Evolutionary conservation across 2,888 invertebrate genomes (phyloP).

Genomic region (Monoplex corrugatus): DNA sequence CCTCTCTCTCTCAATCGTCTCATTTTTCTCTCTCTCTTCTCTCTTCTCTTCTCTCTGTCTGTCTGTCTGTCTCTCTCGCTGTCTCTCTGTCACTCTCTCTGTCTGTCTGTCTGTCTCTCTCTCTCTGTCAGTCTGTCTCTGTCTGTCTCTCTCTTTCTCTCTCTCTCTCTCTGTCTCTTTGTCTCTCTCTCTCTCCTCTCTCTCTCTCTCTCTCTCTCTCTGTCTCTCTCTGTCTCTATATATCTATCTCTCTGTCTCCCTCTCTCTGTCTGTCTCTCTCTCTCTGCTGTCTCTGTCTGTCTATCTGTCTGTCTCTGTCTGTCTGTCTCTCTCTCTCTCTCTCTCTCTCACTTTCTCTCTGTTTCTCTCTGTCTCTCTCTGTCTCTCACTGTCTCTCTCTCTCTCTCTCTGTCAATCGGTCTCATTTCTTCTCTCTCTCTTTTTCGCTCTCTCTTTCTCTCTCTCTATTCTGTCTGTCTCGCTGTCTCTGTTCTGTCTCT

Average conservation of each 20-base stretch:
- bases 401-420: too few relatives aligned
- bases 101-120: neutral
- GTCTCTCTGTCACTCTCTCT: neutral
- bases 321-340: neutral
- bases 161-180: neutral
- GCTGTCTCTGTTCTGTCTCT: too few relatives aligned
- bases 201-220: neutral
- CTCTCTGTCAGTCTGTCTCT: neutral
- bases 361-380: neutral
- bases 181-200: neutral
- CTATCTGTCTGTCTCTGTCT: neutral
- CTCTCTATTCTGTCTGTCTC: neutral
- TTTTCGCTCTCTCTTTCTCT: neutral
- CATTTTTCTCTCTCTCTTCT: neutral
- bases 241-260: neutral
- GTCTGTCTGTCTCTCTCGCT: neutral
- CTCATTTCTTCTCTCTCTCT: neutral
- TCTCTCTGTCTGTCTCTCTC: neutral
- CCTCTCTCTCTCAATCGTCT: neutral
- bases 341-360: neutral
- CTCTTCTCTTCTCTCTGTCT: neutral
- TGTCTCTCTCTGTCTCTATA: neutral
- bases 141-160: neutral
- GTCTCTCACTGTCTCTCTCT: too few relatives aligned
- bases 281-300: neutral